A percentile compares a stretch with the other conserved stretches of the same genome.
Evolutionary conservation across 1,140 invertebrate genomes (phyloP).

Genomic region (Brachionus angularis): DNA sequence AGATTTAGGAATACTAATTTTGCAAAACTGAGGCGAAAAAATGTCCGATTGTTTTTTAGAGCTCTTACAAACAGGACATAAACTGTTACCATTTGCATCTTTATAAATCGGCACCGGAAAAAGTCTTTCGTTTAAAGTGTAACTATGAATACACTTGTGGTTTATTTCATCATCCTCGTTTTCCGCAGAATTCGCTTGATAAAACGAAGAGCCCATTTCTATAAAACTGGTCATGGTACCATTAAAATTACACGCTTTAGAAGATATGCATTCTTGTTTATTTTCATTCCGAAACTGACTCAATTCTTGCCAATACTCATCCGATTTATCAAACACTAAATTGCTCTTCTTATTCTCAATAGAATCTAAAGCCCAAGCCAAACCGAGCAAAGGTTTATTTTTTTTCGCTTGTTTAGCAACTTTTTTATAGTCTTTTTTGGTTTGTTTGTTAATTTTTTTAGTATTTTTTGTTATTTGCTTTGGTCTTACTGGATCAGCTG

Average conservation of each 20-base stretch:
- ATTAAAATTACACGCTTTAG: constrained; percentile 28
- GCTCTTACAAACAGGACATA: constrained; percentile 40
- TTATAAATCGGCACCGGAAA: constrained; percentile 34
- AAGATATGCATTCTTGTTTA: constrained; percentile 19
- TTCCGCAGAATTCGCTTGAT: not conserved
- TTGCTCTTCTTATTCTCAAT: not conserved
- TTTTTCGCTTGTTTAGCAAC: constrained; percentile 2
- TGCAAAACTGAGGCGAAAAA: constrained; percentile 11
- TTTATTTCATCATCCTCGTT: constrained; percentile 8
- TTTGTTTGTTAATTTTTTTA: not conserved
- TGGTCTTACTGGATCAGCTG: not conserved
- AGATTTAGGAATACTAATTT: constrained; percentile 40
- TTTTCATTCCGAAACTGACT: constrained; percentile 12
- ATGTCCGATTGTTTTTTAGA: not conserved
- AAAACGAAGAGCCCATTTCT: not conserved
- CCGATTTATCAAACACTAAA: constrained; percentile 24
- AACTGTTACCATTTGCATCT: constrained; percentile 27
- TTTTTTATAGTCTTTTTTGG: constrained; percentile 25
- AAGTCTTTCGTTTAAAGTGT: constrained; percentile 21
- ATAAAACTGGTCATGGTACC: constrained; percentile 5
- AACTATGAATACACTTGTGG: constrained; percentile 41
- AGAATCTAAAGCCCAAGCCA: constrained; percentile 21
- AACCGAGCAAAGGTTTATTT: constrained; percentile 3
- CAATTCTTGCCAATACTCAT: constrained; percentile 31
- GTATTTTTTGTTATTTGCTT: not conserved